Percentiles rank a stretch among this genome's conserved stretches.
These are phyloP conservation scores for Peromyscus attwateri DNA, from an alignment of 2,797 vertebrate species.

Conservation along the genomic window DNA sequence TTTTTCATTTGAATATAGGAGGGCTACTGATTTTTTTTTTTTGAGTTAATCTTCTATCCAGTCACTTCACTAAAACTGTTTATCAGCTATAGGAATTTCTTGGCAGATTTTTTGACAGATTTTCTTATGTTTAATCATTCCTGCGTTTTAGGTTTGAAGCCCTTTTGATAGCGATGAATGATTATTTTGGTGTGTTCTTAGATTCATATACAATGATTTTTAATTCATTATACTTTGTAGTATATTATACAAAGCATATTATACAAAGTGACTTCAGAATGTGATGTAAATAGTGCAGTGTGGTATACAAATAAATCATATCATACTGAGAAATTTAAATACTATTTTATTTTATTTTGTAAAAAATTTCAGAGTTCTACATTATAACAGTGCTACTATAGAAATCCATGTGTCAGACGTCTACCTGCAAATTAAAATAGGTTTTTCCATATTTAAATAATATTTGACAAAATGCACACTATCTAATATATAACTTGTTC, in stretches of 20 bases:
- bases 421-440: slow-evolving; percentile 68
- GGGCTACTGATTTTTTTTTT: too few species aligned
- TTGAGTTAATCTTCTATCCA: too few species aligned
- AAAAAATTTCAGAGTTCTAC: neutral
- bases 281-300: neutral
- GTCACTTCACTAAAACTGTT: too few species aligned
- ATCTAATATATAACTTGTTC: neutral
- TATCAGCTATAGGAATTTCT: too few species aligned
- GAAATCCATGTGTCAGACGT: slow-evolving; percentile 63
- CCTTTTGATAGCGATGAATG: too few species aligned
- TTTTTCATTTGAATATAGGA: too few species aligned
- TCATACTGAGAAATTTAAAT: neutral
- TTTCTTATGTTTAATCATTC: too few species aligned
- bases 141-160: too few species aligned
- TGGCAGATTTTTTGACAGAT: too few species aligned
- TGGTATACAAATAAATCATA: neutral
- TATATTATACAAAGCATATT: neutral
- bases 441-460: slow-evolving; percentile 24
- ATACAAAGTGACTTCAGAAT: neutral
- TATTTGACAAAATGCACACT: slow-evolving; percentile 75
- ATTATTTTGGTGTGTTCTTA: neutral
- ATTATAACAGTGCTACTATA: slow-evolving; percentile 51
- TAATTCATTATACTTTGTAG: neutral
- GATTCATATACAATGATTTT: neutral
- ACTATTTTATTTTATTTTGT: neutral